Percentiles rank a stretch among this genome's conserved stretches.
phyloP scores from a whole-genome alignment of 2,888 invertebrate species.

The Ophion ventricosus region DNA sequence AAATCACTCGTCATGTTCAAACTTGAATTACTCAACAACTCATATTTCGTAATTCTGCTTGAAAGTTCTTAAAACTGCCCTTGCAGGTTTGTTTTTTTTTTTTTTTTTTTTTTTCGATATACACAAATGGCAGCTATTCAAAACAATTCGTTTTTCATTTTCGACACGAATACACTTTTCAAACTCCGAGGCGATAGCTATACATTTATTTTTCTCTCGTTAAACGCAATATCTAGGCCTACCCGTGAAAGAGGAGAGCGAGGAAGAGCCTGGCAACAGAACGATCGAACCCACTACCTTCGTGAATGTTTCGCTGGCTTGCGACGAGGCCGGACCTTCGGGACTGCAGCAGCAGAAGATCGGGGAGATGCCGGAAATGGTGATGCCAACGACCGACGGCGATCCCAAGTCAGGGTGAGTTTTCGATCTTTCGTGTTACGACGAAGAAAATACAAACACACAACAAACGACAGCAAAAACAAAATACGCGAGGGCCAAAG shows the following conservation, averaged over 20 bases:
- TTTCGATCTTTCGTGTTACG: constrained; percentile 70
- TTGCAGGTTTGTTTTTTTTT: too few relatives aligned
- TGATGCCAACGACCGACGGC: constrained; percentile 77
- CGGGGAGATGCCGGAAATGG: constrained; percentile 79
- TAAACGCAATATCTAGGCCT: constrained; percentile 72
- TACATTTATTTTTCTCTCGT: background rate
- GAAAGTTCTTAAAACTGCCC: background rate
- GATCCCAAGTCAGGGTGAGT: constrained; percentile 83
- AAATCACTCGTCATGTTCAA: too few relatives aligned
- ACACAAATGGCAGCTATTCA: background rate
- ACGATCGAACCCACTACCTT: constrained; percentile 80
- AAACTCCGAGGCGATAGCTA: background rate
- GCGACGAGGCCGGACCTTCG: constrained; percentile 82
- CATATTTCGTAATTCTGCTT: too few relatives aligned
- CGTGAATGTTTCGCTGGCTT: constrained; percentile 80
- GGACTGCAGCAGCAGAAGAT: constrained; percentile 82
- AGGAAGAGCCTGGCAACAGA: constrained; percentile 78
- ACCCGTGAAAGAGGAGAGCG: constrained; percentile 81
- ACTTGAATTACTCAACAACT: too few relatives aligned
- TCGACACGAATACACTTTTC: background rate
- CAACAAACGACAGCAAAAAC: background rate
- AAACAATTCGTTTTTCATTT: background rate
- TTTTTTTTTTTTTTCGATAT: background rate
- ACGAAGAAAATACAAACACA: constrained; percentile 1
- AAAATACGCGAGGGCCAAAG: constrained; percentile 76